Evolutionary conservation across 1,140 invertebrate genomes (phyloP).

Genomic region (Cydia pomonella): DNA sequence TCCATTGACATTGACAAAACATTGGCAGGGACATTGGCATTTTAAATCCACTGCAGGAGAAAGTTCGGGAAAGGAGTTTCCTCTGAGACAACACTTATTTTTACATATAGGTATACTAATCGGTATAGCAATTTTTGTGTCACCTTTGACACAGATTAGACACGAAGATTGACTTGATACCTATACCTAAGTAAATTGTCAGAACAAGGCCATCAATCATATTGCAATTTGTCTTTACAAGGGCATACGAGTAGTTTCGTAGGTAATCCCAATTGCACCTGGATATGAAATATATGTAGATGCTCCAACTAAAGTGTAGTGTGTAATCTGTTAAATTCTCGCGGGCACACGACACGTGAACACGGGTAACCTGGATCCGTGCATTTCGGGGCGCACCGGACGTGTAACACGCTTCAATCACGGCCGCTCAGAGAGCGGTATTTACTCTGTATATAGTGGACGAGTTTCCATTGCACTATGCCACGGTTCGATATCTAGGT

Average conservation of each 20-base stretch:
- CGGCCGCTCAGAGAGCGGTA: slow-evolving; percentile 65
- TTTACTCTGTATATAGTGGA: slow-evolving; percentile 53
- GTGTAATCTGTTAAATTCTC: slow-evolving; percentile 17
- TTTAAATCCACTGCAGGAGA: too few species aligned
- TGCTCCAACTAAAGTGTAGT: slow-evolving; percentile 2
- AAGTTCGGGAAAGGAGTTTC: too few species aligned
- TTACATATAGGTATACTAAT: too few species aligned
- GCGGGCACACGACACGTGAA: slow-evolving; percentile 26
- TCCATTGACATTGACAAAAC: too few species aligned
- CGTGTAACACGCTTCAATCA: slow-evolving; percentile 74
- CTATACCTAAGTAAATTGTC: too few species aligned
- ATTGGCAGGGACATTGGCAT: too few species aligned
- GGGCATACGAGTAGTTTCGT: not conserved
- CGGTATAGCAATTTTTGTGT: too few species aligned
- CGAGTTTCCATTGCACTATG: slow-evolving; percentile 42
- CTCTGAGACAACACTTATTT: too few species aligned
- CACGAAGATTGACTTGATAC: too few species aligned
- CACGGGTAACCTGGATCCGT: slow-evolving; percentile 62
- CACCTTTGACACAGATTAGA: too few species aligned
- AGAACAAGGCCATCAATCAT: too few species aligned
- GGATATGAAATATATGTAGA: not conserved
- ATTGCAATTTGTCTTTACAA: too few species aligned
- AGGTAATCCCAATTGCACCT: not conserved
- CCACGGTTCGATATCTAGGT: not conserved
- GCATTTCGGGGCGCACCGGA: slow-evolving; percentile 65